Evolutionary conservation across 2,113 vertebrate genomes (phyloP).

Genomic region (Pica pica): DNA sequence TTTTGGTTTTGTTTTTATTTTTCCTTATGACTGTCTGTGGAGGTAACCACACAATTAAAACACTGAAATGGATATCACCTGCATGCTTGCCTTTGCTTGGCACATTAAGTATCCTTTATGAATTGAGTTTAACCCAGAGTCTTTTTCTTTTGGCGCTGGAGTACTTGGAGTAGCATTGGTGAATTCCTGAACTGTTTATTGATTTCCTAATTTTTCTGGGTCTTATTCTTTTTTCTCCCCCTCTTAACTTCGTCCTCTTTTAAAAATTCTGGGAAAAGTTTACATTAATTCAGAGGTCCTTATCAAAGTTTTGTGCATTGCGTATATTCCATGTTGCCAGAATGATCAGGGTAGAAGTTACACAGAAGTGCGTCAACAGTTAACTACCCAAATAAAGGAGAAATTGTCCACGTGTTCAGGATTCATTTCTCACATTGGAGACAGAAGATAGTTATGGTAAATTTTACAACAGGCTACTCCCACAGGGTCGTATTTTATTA

Average conservation of each 20-base stretch:
- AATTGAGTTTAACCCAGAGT: background rate
- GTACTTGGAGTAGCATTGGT: background rate
- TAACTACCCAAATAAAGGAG: background rate
- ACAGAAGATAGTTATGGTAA: background rate
- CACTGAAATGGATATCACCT: background rate
- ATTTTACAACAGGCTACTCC: constrained; percentile 5
- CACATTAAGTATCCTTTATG: background rate
- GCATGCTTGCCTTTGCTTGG: background rate
- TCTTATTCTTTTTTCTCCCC: no score
- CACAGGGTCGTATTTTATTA: constrained; percentile 1
- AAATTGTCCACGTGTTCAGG: background rate
- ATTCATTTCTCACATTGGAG: background rate
- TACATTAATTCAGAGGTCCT: background rate
- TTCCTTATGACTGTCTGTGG: background rate
- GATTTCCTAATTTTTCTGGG: background rate
- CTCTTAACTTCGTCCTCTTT: background rate
- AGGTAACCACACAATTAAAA: background rate
- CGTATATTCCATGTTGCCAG: background rate
- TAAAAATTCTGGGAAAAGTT: background rate
- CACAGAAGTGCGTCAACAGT: background rate
- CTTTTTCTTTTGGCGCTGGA: background rate
- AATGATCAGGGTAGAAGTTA: background rate
- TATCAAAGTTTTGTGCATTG: background rate
- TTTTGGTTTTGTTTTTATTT: background rate
- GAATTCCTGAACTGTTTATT: background rate